Base-by-base conservation (phyloP, 2,797 vertebrate genomes). In the Catostomus latipinnis region DNA sequence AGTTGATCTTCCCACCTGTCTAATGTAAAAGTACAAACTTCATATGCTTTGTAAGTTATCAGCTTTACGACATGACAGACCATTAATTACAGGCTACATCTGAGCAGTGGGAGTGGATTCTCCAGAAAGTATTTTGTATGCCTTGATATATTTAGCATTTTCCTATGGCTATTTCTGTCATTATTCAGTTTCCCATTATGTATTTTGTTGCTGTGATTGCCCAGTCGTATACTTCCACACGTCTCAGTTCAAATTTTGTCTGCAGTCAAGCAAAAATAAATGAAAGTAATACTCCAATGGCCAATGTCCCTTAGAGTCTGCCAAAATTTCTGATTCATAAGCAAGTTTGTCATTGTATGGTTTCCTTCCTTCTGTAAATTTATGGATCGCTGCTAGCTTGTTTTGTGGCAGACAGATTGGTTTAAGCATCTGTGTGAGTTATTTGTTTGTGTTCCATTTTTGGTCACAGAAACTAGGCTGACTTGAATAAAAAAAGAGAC, bases 41-140 rank as follows among this genome's bases (percentile, higher is more conserved):
- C 82, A 82, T 83, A 86, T 8, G 77, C 71, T 82, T 84, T 56
- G 13, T 62, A 83, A 67, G 79, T 56, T 62, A 92, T 92, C 89
- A 88, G 81, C 81, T 70, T 81, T 77, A 87, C 78, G 76, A 34
- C 76, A 54, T 81, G 76, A 61, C 65, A 52, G 76, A 82, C 82
- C 68, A 52, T 74, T 92, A 89, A 91, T 90, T 89, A 83, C 71
- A 83, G 81, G 34, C 78, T 88, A 73, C 62, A 80, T 54, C 34
- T n/a, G 18, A 66, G 34, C 43, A 81, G 72, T 45, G 60, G 81
- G 60, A 76, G 67, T 18, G 57, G 60, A 78, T 79, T 68, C 69
- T 63, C 45, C 12, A 50, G 46, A 78, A 74, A 81, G 4, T 58
- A 56, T 81, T 81, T 74, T 57, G 50, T 68, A 80, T 18, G 79